Conservation (phyloP, 2,888 invertebrate genomes). For the Rambutsinella grinnellia region DNA sequence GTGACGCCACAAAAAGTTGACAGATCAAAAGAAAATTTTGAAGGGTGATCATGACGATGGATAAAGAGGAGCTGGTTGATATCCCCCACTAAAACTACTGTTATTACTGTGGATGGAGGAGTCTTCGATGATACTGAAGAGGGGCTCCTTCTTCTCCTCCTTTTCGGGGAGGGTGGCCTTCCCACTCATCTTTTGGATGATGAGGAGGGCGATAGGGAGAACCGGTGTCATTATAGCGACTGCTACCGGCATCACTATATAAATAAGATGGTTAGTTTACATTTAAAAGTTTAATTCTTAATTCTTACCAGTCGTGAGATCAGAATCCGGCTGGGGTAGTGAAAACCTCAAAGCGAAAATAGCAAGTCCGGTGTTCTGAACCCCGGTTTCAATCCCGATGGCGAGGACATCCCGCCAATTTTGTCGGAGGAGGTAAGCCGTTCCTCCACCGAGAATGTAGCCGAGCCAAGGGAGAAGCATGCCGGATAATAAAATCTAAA, state of each 20-base stretch:
- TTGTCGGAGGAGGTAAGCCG: slow-evolving; percentile 76
- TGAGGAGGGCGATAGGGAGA: slow-evolving; percentile 72
- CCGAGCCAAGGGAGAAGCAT: slow-evolving; percentile 87
- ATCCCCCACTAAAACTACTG: slow-evolving; percentile 44
- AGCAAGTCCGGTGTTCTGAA: slow-evolving; percentile 93
- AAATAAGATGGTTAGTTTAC: slow-evolving; percentile 13
- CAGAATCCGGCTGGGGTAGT: slow-evolving; percentile 86
- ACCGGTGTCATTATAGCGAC: slow-evolving; percentile 95
- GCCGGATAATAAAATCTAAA: slow-evolving; percentile 83
- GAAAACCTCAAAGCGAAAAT: slow-evolving; percentile 88
- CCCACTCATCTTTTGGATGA: slow-evolving; percentile 52
- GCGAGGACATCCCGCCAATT: slow-evolving; percentile 81
- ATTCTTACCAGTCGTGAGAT: slow-evolving; percentile 89
- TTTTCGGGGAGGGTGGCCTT: slow-evolving; percentile 1
- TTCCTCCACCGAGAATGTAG: slow-evolving; percentile 78
- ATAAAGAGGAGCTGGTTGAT: slow-evolving; percentile 46
- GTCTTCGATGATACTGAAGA: slow-evolving; percentile 43
- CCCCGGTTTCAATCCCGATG: slow-evolving; percentile 92
- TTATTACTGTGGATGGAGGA: slow-evolving; percentile 44
- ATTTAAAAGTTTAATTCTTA: slow-evolving; percentile 4
- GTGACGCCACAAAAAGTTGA: no score
- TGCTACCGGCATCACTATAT: slow-evolving; percentile 87
- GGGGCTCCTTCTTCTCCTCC: slow-evolving; percentile 54
- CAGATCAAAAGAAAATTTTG: no score
- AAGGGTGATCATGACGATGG: slow-evolving; percentile 27